These are phyloP conservation scores for Tridacna crocea DNA, from an alignment of 2,888 invertebrate species.

Conservation along the genomic window DNA sequence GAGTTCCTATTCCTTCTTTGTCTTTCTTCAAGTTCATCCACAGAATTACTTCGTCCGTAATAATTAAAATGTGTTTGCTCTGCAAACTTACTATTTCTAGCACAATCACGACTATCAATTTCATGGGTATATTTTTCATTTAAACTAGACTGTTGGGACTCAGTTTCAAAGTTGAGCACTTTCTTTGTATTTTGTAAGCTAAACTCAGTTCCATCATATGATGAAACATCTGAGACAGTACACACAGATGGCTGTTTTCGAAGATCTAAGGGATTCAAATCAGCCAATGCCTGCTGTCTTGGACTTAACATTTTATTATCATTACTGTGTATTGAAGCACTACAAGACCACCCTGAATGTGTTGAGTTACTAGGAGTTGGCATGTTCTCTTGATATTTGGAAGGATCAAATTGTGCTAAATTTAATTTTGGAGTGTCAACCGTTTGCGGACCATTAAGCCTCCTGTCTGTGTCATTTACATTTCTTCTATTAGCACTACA, in stretches of 20 bases:
- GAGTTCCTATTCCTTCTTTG: conserved; percentile 22
- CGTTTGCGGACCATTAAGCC: conserved; percentile 35
- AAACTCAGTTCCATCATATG: conserved; percentile 72
- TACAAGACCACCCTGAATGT: conserved; percentile 73
- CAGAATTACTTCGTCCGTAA: conserved; percentile 64
- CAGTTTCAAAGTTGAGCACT: conserved; percentile 72
- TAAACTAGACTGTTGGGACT: conserved; percentile 58
- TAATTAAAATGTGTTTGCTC: conserved; percentile 40
- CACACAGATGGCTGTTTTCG: conserved; percentile 41
- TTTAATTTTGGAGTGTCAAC: conserved; percentile 52
- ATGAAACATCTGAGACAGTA: conserved; percentile 70
- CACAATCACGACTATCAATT: conserved; percentile 25
- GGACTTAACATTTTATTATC: conserved; percentile 62
- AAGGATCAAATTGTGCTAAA: conserved; percentile 69
- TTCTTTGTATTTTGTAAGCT: conserved; percentile 74
- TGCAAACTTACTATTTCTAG: conserved; percentile 12
- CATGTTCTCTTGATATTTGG: conserved; percentile 71
- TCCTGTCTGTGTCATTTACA: conserved; percentile 43
- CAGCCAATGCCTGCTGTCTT: conserved; percentile 57
- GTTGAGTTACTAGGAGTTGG: conserved; percentile 65
- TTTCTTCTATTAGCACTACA: conserved; percentile 55
- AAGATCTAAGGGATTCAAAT: conserved; percentile 61
- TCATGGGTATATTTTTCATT: conserved; percentile 50
- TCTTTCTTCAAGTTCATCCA: conserved; percentile 63
- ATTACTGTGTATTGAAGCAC: conserved; percentile 69